phyloP scores from a whole-genome alignment of 53 echinoderm and acorn worm species.

The Holothuria scabra region DNA sequence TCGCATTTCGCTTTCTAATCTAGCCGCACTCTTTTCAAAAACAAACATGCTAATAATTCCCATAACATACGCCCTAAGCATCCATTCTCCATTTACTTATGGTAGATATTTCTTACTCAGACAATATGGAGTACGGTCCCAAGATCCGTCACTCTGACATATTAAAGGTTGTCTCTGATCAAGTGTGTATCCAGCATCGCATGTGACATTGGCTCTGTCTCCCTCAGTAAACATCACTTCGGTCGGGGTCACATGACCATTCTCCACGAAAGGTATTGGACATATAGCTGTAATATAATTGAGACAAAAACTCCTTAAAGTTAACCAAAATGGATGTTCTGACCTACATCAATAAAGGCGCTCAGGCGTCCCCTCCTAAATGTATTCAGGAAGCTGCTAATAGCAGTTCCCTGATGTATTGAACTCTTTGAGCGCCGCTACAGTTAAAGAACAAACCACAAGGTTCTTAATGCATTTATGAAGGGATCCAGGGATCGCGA shows the following conservation, averaged over 20 bases:
- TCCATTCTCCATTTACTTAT: not conserved
- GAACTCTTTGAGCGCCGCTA: too few species aligned
- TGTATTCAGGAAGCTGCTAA: too few species aligned
- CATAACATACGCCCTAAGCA: not conserved
- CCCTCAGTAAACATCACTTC: slow-evolving; percentile 17
- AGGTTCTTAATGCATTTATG: too few species aligned
- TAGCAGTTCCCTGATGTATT: too few species aligned
- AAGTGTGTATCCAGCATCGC: slow-evolving; percentile 15
- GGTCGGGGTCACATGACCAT: not conserved
- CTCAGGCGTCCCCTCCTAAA: too few species aligned
- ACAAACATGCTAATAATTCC: not conserved
- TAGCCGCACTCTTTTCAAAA: not conserved
- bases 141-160: slow-evolving; percentile 15
- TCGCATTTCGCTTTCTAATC: not conserved
- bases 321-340: too few species aligned
- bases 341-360: too few species aligned
- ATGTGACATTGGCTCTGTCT: not conserved
- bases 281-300: not conserved
- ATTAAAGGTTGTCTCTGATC: not conserved
- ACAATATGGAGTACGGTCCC: not conserved
- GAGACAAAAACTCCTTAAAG: not conserved
- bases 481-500: too few species aligned
- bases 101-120: not conserved
- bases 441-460: too few species aligned
- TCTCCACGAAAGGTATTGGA: not conserved